Conservation (phyloP, 1,140 invertebrate genomes). For the Octopus sinensis region DNA sequence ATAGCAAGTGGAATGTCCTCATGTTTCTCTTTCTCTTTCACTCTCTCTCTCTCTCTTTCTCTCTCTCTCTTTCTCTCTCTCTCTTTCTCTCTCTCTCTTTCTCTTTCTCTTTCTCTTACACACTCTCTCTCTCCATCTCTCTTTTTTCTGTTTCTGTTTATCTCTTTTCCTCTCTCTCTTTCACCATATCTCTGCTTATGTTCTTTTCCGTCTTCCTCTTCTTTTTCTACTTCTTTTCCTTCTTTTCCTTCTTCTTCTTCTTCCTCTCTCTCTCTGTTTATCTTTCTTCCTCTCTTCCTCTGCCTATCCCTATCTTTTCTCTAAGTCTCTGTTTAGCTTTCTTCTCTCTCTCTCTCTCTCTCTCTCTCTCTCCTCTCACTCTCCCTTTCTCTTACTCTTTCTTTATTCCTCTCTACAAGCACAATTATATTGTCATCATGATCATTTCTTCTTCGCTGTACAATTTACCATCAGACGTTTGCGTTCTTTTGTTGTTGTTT, state of each 20-base stretch:
- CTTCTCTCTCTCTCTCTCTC: constrained; percentile 2
- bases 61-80: background rate
- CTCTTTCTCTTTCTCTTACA: background rate
- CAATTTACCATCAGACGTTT: too few relatives aligned
- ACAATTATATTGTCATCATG: too few relatives aligned
- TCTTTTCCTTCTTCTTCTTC: background rate
- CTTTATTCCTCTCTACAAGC: background rate
- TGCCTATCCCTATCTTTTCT: background rate
- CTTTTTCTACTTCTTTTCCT: background rate
- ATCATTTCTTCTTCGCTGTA: too few relatives aligned
- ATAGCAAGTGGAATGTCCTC: too few relatives aligned
- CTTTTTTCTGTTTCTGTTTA: background rate
- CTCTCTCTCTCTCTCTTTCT: background rate
- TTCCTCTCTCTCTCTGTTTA: background rate
- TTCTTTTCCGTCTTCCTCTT: background rate
- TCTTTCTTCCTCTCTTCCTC: background rate
- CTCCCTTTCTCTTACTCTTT: background rate
- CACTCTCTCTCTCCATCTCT: background rate
- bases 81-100: background rate
- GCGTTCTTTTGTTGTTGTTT: too few relatives aligned
- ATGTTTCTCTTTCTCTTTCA: background rate
- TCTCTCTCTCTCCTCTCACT: background rate
- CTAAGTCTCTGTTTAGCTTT: background rate
- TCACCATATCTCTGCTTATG: background rate
- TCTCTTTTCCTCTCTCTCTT: background rate